Evolutionary conservation across 2,113 vertebrate genomes (phyloP).

Genomic region (Clarias batrachus): DNA sequence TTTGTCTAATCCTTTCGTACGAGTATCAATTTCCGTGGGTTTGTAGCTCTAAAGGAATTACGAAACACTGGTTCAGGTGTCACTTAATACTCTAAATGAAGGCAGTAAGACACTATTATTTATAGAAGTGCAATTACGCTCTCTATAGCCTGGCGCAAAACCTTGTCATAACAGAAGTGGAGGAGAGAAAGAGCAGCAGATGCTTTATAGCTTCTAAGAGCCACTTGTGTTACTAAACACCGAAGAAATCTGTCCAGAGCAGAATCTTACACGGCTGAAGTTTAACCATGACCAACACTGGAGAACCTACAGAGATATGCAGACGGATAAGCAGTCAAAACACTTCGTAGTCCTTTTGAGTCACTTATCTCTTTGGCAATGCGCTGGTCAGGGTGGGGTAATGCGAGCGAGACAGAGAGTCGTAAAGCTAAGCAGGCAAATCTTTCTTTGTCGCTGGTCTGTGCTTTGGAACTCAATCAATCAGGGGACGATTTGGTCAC

Average conservation of each 20-base stretch:
- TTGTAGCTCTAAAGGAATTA: conserved; percentile 19
- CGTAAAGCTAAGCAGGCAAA: conserved; percentile 44
- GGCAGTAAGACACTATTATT: conserved; percentile 22
- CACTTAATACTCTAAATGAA: conserved; percentile 34
- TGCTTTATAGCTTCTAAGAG: neutral
- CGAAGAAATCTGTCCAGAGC: conserved; percentile 31
- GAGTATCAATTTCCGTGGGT: conserved; percentile 18
- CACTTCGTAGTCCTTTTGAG: conserved; percentile 49
- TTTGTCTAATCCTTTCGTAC: neutral
- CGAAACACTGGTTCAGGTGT: neutral
- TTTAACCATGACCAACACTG: conserved; percentile 33
- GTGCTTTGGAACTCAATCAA: conserved; percentile 60
- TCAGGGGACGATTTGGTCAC: conserved; percentile 57
- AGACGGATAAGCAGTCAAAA: conserved; percentile 33
- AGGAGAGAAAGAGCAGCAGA: conserved; percentile 37
- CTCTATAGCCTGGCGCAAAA: conserved; percentile 2
- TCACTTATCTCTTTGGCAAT: conserved; percentile 47
- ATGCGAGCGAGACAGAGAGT: conserved; percentile 18
- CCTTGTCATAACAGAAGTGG: conserved; percentile 32
- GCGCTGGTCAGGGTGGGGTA: conserved; percentile 31
- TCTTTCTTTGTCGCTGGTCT: conserved; percentile 44
- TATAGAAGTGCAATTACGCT: conserved; percentile 34
- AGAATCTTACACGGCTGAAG: conserved; percentile 26
- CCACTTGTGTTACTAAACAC: conserved; percentile 13
- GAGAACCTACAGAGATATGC: conserved; percentile 40